Conservation (phyloP, 2,113 vertebrate species). For the Cyanoramphus novaezelandiae region DNA sequence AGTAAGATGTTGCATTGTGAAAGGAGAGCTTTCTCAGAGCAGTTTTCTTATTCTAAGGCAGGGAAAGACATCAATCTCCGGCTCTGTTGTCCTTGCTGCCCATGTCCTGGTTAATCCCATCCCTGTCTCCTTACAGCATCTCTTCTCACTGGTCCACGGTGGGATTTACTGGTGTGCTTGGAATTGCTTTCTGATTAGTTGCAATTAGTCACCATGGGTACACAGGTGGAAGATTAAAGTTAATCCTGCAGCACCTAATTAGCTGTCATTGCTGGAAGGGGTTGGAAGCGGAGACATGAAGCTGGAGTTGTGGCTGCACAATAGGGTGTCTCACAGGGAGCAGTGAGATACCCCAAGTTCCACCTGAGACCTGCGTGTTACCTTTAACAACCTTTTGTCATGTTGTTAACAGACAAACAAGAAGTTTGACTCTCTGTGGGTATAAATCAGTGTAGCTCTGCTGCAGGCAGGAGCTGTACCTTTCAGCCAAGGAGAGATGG, state of each 20-base stretch:
- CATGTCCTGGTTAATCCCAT: rapidly evolving
- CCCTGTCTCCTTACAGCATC: not conserved
- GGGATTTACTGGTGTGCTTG: not conserved
- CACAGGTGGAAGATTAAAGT: not conserved
- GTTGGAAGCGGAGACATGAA: not conserved
- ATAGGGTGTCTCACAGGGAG: not conserved
- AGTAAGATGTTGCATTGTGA: not conserved
- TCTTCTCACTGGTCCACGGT: not conserved
- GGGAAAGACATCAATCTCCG: not conserved
- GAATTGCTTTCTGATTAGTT: not conserved
- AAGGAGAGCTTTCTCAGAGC: not conserved
- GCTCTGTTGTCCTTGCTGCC: not conserved
- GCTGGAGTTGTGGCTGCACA: not conserved
- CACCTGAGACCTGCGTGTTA: not conserved
- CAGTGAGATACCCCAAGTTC: not conserved
- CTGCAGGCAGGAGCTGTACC: not conserved
- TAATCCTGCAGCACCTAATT: not conserved
- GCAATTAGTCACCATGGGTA: not conserved
- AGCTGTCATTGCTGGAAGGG: not conserved
- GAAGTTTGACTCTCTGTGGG: not conserved
- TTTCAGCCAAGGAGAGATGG: not conserved
- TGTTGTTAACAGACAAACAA: not conserved
- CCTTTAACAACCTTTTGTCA: not conserved
- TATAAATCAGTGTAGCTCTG: not conserved
- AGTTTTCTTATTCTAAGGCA: not conserved